Conservation (phyloP, 2,113 vertebrate species). For the Coreoperca whiteheadi region DNA sequence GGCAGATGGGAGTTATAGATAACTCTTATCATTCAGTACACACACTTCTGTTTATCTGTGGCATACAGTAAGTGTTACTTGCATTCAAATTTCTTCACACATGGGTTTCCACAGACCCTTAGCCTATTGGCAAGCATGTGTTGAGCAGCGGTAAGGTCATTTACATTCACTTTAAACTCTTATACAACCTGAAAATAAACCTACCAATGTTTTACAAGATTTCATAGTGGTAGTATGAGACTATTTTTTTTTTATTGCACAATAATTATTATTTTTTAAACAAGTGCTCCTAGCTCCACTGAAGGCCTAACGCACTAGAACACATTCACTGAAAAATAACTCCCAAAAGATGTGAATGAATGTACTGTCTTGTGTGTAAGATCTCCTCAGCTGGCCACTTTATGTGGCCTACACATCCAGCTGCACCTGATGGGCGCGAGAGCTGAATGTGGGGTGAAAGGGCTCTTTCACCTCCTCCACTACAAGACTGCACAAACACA, state of each 20-base stretch:
- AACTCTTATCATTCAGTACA: background rate
- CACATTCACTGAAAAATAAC: background rate
- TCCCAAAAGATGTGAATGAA: background rate
- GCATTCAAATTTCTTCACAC: conserved; percentile 25
- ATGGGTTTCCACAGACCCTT: conserved; percentile 22
- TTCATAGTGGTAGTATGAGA: background rate
- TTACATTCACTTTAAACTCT: conserved; percentile 9
- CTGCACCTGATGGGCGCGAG: conserved; percentile 63
- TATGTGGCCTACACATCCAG: conserved; percentile 46
- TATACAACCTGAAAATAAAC: background rate
- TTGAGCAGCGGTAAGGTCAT: background rate
- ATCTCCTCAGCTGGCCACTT: background rate
- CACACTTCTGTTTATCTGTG: background rate
- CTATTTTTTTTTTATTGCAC: conserved; percentile 5
- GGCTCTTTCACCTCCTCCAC: conserved; percentile 72
- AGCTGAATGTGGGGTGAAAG: conserved; percentile 50
- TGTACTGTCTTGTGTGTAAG: background rate
- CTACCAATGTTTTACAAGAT: background rate
- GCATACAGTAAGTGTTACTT: background rate
- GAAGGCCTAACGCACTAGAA: background rate
- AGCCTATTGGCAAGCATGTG: background rate
- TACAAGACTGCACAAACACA: conserved; percentile 64
- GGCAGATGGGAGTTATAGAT: background rate
- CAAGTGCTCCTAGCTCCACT: background rate
- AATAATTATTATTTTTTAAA: background rate